Conservation (phyloP, 2,888 invertebrate genomes). For the Lasioglossum zephyrum region DNA sequence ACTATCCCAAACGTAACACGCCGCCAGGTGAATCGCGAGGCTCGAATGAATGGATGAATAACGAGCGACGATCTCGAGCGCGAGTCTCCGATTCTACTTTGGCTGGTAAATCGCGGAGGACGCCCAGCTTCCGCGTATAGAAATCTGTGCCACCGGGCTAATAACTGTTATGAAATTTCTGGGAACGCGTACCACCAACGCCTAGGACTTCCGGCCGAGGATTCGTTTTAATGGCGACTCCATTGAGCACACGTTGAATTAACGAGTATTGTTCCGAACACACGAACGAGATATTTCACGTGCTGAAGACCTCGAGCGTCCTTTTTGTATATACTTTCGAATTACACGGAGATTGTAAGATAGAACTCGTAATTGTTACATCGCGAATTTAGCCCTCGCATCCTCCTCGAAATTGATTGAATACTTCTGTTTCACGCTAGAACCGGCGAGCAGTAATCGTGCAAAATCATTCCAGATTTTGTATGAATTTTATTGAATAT, state of each 20-base stretch:
- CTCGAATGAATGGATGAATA: slow-evolving; percentile 50
- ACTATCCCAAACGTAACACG: slow-evolving; percentile 5
- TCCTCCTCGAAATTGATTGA: background rate
- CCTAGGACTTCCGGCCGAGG: slow-evolving; percentile 7
- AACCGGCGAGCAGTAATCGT: background rate
- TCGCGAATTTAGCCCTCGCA: background rate
- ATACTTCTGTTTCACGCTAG: background rate
- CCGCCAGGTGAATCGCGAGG: slow-evolving; percentile 35
- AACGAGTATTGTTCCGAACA: background rate
- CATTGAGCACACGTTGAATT: background rate
- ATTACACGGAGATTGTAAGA: background rate
- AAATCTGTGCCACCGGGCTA: slow-evolving; percentile 12
- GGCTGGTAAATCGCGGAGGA: slow-evolving; percentile 18
- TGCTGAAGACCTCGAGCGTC: background rate
- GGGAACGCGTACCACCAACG: background rate
- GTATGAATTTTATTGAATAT: background rate
- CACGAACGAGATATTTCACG: background rate
- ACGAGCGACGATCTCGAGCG: slow-evolving; percentile 42
- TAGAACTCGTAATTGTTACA: background rate
- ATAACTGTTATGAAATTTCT: slow-evolving; percentile 39
- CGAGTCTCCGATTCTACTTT: slow-evolving; percentile 14
- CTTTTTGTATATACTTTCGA: background rate
- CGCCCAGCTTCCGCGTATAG: background rate
- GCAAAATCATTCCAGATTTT: background rate
- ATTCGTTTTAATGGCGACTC: slow-evolving; percentile 9